Conservation (phyloP, 2,888 invertebrate species). For the Petrolisthes manimaculis region DNA sequence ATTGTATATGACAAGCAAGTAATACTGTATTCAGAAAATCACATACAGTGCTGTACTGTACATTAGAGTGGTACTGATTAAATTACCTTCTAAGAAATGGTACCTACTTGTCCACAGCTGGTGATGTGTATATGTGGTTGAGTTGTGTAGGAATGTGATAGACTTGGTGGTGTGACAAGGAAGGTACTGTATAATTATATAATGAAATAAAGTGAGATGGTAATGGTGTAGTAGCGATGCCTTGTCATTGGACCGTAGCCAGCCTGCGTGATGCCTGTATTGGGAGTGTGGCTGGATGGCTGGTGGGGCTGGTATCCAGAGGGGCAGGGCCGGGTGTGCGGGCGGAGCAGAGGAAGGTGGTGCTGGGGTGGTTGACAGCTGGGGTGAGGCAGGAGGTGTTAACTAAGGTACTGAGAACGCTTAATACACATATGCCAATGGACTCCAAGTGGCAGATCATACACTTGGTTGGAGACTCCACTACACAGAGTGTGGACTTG, state of each 20-base stretch:
- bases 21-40: no score
- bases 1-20: no score
- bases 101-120: no score
- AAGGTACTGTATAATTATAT: no score
- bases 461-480: constrained; percentile 52
- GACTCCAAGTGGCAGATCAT: constrained; percentile 42
- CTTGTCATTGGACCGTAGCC: neutral
- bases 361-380: constrained; percentile 28
- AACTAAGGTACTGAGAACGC: constrained; percentile 12
- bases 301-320: neutral
- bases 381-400: constrained; percentile 44
- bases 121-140: no score
- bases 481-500: constrained; percentile 43
- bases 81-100: no score
- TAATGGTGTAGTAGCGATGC: constrained; percentile 10
- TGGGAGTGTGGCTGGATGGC: constrained; percentile 20
- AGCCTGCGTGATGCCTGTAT: constrained; percentile 1
- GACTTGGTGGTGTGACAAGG: no score
- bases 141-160: no score
- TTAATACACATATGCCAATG: neutral
- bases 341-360: constrained; percentile 23
- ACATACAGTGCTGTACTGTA: no score
- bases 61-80: no score
- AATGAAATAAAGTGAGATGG: no score
- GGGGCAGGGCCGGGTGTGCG: constrained; percentile 31